phyloP scores from a whole-genome alignment of 2,888 invertebrate species.

The Hydropsyche betteni region DNA sequence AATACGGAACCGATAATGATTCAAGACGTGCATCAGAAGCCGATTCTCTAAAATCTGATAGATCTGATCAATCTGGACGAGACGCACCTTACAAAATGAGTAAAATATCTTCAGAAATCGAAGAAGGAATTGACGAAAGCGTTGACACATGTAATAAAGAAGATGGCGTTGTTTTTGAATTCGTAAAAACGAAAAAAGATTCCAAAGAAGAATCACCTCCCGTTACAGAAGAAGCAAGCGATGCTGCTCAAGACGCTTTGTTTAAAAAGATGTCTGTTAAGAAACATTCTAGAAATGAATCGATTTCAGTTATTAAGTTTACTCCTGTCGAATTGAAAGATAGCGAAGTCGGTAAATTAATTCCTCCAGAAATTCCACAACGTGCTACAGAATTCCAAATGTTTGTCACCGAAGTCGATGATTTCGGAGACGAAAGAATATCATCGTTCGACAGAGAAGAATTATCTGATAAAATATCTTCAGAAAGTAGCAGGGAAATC shows the following conservation, averaged over 20 bases:
- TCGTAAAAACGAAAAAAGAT: slow-evolving; percentile 41
- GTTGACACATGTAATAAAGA: slow-evolving; percentile 61
- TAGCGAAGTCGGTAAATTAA: slow-evolving; percentile 55
- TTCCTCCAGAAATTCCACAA: slow-evolving; percentile 56
- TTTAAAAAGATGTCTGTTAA: slow-evolving; percentile 63
- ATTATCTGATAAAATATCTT: slow-evolving; percentile 64
- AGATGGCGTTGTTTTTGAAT: slow-evolving; percentile 57
- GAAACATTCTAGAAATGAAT: slow-evolving; percentile 64
- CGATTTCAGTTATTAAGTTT: slow-evolving; percentile 62
- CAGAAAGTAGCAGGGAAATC: slow-evolving; percentile 65
- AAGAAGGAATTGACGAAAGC: slow-evolving; percentile 65
- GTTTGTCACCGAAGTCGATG: slow-evolving; percentile 64
- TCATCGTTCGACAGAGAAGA: slow-evolving; percentile 63
- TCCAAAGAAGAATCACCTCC: slow-evolving; percentile 36
- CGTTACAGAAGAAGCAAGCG: slow-evolving; percentile 38
- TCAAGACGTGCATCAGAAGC: slow-evolving; percentile 66
- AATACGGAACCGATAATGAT: slow-evolving; percentile 57
- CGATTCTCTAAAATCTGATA: slow-evolving; percentile 65
- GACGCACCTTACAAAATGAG: slow-evolving; percentile 50
- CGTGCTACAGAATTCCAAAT: slow-evolving; percentile 60
- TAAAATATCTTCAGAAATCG: slow-evolving; percentile 64
- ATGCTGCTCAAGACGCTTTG: slow-evolving; percentile 54
- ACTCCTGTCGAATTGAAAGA: slow-evolving; percentile 58
- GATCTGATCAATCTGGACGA: slow-evolving; percentile 63
- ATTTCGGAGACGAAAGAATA: slow-evolving; percentile 54